A percentile compares a stretch with the other conserved stretches of the same genome.
phyloP scores from a whole-genome alignment of 2,888 invertebrate genomes.

The Bellardia bayeri region DNA sequence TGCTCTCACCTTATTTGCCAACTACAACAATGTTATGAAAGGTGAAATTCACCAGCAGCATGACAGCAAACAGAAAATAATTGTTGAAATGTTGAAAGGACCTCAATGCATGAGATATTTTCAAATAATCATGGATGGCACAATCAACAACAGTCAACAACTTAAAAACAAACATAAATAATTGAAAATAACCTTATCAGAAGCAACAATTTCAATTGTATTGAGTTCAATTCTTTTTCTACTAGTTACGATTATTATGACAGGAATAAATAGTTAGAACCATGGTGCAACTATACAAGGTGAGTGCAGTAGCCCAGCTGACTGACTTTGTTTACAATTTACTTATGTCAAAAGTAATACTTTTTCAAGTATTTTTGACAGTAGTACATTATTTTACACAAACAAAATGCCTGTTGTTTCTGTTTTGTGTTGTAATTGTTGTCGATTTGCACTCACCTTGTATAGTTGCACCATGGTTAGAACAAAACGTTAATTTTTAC shows the following conservation, averaged over 20 bases:
- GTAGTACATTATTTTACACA: too few relatives aligned
- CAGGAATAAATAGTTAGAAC: conserved; percentile 14
- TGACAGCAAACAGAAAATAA: conserved; percentile 30
- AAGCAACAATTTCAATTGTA: conserved; percentile 15
- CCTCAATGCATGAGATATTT: neutral
- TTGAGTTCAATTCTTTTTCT: conserved; percentile 12
- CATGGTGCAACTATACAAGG: too few relatives aligned
- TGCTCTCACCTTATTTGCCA: conserved; percentile 39
- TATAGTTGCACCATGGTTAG: too few relatives aligned
- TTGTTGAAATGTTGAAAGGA: neutral
- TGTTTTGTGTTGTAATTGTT: too few relatives aligned
- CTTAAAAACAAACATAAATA: neutral
- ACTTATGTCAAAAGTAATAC: too few relatives aligned
- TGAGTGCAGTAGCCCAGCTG: too few relatives aligned
- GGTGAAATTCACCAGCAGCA: conserved; percentile 20
- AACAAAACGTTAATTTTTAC: neutral
- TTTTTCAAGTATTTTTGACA: too few relatives aligned
- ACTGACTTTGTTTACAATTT: too few relatives aligned
- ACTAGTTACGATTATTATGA: conserved; percentile 23
- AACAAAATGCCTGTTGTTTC: too few relatives aligned
- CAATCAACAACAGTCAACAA: conserved; percentile 8
- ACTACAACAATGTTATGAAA: conserved; percentile 17
- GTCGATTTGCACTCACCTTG: too few relatives aligned
- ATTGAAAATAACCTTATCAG: neutral
- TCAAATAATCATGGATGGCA: neutral